phyloP scores from a whole-genome alignment of 2,888 invertebrate genomes.

The Rotaria socialis region DNA sequence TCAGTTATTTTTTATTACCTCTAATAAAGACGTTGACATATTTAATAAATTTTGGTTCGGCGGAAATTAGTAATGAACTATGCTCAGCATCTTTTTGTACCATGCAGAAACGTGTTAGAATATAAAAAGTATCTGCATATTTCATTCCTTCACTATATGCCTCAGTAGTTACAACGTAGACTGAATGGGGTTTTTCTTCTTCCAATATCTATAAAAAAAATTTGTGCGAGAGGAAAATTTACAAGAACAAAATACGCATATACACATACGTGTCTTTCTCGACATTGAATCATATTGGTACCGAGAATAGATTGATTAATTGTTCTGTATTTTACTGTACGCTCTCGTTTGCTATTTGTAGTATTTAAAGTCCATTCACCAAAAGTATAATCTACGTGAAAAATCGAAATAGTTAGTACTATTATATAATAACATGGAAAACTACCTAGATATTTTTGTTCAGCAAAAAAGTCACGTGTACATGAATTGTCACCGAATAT shows the following conservation, averaged over 20 bases:
- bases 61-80: background rate
- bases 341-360: background rate
- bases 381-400: background rate
- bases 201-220: background rate
- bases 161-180: background rate
- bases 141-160: background rate
- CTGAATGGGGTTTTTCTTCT: background rate
- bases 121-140: slow-evolving; percentile 5
- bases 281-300: background rate
- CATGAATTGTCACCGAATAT: background rate
- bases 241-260: background rate
- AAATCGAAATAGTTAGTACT: no score
- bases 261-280: background rate
- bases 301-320: background rate
- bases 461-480: background rate
- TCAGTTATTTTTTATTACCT: background rate
- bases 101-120: background rate
- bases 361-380: background rate
- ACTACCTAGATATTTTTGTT: background rate
- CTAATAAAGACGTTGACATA: background rate
- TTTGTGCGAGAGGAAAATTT: background rate
- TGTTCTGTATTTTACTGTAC: background rate
- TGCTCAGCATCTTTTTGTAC: background rate
- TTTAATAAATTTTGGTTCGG: background rate
- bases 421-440: background rate